Evolutionary conservation across 1,140 invertebrate genomes (phyloP).

Genomic region (Drosophila busckii): DNA sequence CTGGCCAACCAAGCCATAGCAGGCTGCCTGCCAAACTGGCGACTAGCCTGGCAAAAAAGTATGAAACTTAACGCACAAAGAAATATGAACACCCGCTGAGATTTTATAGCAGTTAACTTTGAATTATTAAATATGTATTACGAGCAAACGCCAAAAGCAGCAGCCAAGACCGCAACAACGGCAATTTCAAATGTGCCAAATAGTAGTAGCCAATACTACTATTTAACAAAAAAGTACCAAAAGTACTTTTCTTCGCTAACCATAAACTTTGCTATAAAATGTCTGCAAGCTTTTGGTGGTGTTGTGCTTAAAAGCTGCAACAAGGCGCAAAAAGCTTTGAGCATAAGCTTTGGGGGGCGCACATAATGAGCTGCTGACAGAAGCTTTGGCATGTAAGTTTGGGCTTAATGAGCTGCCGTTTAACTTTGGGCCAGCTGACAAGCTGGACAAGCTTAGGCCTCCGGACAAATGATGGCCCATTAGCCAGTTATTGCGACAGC

Average conservation of each 20-base stretch:
- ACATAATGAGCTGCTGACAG: conserved; percentile 1
- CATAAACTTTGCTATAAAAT: conserved; percentile 12
- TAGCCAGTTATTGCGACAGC: conserved; percentile 65
- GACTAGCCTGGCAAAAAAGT: too few relatives aligned
- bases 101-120: conserved; percentile 74
- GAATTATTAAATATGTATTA: conserved; percentile 76
- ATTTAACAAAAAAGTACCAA: too few relatives aligned
- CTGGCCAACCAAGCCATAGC: conserved; percentile 29
- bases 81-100: conserved; percentile 70
- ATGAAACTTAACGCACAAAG: conserved; percentile 64
- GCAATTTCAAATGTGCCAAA: conserved; percentile 10
- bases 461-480: conserved; percentile 63
- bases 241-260: too few relatives aligned
- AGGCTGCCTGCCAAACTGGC: conserved; percentile 14
- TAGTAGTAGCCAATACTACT: too few relatives aligned
- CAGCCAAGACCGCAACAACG: conserved; percentile 37
- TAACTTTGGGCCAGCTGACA: not conserved
- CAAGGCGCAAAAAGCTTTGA: not conserved
- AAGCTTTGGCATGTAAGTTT: conserved; percentile 9
- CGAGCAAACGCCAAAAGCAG: conserved; percentile 42
- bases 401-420: conserved; percentile 22
- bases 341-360: conserved; percentile 5
- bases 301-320: not conserved
- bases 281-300: not conserved
- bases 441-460: not conserved